Percentiles rank a stretch among this genome's conserved stretches.
Conservation (phyloP, 1,140 invertebrate genomes). For the Leptopilina boulardi region DNA sequence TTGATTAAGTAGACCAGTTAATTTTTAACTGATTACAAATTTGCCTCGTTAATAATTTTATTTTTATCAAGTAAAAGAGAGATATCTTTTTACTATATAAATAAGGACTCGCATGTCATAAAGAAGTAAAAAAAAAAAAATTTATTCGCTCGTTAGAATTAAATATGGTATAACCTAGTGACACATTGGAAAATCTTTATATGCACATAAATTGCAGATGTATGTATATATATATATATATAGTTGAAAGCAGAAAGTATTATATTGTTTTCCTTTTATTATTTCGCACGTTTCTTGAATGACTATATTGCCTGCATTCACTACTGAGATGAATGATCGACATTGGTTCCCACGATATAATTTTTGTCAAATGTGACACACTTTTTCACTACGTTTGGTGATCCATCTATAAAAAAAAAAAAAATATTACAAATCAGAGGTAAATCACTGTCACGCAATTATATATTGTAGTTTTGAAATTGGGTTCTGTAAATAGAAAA, state of each 20-base stretch:
- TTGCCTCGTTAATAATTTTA: no score
- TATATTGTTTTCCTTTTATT: constrained; percentile 3
- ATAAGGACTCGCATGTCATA: not conserved
- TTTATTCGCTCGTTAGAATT: not conserved
- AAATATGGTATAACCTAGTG: constrained; percentile 1
- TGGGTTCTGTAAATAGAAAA: not conserved
- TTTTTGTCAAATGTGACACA: not conserved
- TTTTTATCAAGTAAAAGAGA: no score
- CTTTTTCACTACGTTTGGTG: constrained; percentile 5
- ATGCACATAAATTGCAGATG: not conserved
- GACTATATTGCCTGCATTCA: not conserved
- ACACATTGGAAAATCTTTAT: constrained; percentile 17
- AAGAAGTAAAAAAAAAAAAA: not conserved
- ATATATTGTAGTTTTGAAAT: not conserved
- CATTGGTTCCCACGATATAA: constrained; percentile 20
- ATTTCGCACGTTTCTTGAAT: constrained; percentile 10
- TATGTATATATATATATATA: no score
- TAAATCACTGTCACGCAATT: not conserved
- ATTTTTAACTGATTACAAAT: no score
- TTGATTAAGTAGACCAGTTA: no score
- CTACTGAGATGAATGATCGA: constrained; percentile 18
- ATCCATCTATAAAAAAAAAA: not conserved
- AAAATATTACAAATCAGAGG: not conserved
- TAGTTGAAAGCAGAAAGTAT: constrained; percentile 15
- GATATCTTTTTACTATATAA: no score